Conservation (phyloP, 1,140 invertebrate genomes). For the Drosophila bipectinata region DNA sequence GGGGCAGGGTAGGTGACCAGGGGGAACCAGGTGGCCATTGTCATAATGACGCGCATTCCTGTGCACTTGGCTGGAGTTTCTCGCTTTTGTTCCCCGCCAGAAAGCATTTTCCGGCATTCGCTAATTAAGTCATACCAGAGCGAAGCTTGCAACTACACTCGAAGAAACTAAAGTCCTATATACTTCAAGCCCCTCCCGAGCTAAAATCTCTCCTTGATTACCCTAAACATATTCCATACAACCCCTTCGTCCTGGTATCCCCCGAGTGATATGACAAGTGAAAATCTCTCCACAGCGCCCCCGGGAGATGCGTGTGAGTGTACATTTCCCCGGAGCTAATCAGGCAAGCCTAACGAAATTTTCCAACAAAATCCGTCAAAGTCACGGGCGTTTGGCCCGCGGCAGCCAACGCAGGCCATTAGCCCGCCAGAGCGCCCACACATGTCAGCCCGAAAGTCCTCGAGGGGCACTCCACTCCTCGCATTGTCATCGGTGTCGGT, state of each 20-base stretch:
- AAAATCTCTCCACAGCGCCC: conserved; percentile 5
- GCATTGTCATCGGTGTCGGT: conserved; percentile 50
- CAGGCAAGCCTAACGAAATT: conserved; percentile 61
- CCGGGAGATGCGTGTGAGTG: neutral
- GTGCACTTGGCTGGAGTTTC: conserved; percentile 53
- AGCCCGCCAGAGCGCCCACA: conserved; percentile 47
- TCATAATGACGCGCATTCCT: conserved; percentile 74
- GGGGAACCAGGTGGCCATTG: conserved; percentile 43
- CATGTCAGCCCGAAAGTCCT: conserved; percentile 56
- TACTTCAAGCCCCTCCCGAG: neutral
- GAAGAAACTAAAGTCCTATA: neutral
- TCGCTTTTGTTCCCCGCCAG: conserved; percentile 15
- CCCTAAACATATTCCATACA: neutral
- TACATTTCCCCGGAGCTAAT: conserved; percentile 51
- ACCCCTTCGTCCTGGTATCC: neutral
- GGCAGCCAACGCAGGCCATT: conserved; percentile 53
- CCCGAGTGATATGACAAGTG: conserved; percentile 19
- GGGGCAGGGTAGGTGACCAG: neutral
- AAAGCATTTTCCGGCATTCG: conserved; percentile 26
- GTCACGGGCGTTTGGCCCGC: conserved; percentile 55
- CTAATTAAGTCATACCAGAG: conserved; percentile 64
- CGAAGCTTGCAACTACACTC: conserved; percentile 10
- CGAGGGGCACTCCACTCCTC: conserved; percentile 46
- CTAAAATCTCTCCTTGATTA: neutral
- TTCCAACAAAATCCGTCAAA: conserved; percentile 60